Evolutionary conservation across 2,888 invertebrate species (phyloP).

Genomic region (Nysson spinosus): DNA sequence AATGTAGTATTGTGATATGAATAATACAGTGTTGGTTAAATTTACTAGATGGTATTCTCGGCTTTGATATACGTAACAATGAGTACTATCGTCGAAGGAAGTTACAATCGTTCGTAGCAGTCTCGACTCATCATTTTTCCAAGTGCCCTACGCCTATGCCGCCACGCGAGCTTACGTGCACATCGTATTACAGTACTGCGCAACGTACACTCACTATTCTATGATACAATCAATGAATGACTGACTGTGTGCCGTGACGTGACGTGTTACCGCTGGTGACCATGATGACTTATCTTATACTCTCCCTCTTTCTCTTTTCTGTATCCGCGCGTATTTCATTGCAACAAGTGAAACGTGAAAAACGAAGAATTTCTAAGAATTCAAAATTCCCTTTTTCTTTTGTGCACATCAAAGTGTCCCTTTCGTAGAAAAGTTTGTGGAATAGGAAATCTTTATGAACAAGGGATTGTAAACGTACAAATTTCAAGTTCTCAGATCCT

Average conservation of each 20-base stretch:
- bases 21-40: no score
- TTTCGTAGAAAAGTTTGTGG: no score
- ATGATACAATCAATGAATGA: conserved; percentile 65
- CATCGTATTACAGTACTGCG: conserved; percentile 50
- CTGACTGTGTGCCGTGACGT: conserved; percentile 60
- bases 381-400: no score
- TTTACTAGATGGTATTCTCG: no score
- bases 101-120: conserved; percentile 14
- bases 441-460: no score
- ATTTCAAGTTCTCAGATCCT: no score
- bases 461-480: no score
- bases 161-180: conserved; percentile 59
- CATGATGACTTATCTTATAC: conserved; percentile 59
- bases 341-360: no score
- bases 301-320: conserved; percentile 25
- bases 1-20: no score
- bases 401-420: no score
- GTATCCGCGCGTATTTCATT: conserved; percentile 25
- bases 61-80: no score
- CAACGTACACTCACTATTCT: conserved; percentile 54
- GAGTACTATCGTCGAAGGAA: background rate
- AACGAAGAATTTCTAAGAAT: no score
- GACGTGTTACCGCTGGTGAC: conserved; percentile 55
- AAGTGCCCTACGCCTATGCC: conserved; percentile 31
- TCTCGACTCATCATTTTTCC: background rate